A percentile compares a stretch with the other conserved stretches of the same genome.
Evolutionary conservation across 2,797 vertebrate genomes (phyloP).

Genomic region (Telmatherina bonti): DNA sequence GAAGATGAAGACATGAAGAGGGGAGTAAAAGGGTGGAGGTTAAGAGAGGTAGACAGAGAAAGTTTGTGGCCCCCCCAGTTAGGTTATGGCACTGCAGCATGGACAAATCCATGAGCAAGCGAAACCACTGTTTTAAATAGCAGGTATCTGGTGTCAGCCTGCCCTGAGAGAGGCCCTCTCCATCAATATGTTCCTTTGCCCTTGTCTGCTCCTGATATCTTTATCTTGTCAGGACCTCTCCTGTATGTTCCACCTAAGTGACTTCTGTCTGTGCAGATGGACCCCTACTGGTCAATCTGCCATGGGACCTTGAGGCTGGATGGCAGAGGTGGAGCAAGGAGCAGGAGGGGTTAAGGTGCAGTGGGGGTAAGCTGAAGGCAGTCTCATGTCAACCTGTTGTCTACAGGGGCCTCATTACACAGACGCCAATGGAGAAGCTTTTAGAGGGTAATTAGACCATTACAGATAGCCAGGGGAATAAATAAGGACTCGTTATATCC

Average conservation of each 20-base stretch:
- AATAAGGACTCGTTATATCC: conserved; percentile 48
- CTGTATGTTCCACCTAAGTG: conserved; percentile 80
- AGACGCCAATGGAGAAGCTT: conserved; percentile 74
- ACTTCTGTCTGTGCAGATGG: conserved; percentile 80
- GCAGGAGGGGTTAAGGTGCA: conserved; percentile 35
- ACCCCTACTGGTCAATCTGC: conserved; percentile 48
- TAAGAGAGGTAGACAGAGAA: conserved; percentile 44
- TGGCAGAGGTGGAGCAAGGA: conserved; percentile 24
- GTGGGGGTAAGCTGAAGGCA: conserved; percentile 54
- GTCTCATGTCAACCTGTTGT: conserved; percentile 75
- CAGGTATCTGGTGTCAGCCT: conserved; percentile 83
- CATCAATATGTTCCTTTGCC: conserved; percentile 85
- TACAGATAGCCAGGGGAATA: conserved; percentile 68
- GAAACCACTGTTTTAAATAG: conserved; percentile 87
- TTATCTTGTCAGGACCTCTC: conserved; percentile 83
- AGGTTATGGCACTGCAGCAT: conserved; percentile 72
- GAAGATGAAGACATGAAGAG: conserved; percentile 35
- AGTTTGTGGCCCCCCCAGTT: conserved; percentile 68
- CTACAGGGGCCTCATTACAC: conserved; percentile 75
- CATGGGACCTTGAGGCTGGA: conserved; percentile 49
- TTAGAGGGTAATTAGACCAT: conserved; percentile 76
- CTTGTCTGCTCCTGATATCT: conserved; percentile 85
- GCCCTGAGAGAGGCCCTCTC: conserved; percentile 78
- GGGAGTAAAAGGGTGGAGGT: too few relatives aligned
- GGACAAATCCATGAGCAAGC: conserved; percentile 85